Evolutionary conservation across 1,140 invertebrate species (phyloP).

Genomic region (Brachionus sp.): DNA sequence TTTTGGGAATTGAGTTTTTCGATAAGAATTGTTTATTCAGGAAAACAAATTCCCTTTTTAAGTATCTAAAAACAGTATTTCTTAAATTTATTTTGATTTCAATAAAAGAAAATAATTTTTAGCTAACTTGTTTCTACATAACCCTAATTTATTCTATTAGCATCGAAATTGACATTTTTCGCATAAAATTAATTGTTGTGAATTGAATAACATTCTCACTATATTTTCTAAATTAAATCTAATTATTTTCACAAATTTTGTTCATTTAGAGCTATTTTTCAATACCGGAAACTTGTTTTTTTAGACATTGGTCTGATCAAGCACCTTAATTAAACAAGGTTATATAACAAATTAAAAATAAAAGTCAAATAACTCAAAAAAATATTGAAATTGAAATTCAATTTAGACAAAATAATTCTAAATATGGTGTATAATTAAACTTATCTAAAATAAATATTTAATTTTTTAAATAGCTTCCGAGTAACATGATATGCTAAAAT

Average conservation of each 20-base stretch:
- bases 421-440: too few species aligned
- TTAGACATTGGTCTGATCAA: too few species aligned
- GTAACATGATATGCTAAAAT: background rate
- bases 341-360: background rate
- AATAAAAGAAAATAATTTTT: background rate
- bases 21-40: background rate
- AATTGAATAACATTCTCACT: background rate
- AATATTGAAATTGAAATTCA: background rate
- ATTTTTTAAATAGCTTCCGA: background rate
- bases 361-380: background rate
- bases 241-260: too few species aligned
- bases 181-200: background rate
- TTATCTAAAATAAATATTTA: background rate
- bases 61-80: background rate
- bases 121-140: background rate
- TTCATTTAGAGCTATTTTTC: too few species aligned
- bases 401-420: background rate
- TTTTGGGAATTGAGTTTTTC: background rate
- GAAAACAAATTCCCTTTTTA: background rate
- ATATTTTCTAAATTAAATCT: too few species aligned
- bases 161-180: background rate
- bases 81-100: background rate
- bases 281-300: too few species aligned
- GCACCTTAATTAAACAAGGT: background rate
- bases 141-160: background rate